A percentile compares a stretch with the other conserved stretches of the same genome.
phyloP scores from a whole-genome alignment of 2,888 invertebrate species.

The Thecocarcelia acutangulata region DNA sequence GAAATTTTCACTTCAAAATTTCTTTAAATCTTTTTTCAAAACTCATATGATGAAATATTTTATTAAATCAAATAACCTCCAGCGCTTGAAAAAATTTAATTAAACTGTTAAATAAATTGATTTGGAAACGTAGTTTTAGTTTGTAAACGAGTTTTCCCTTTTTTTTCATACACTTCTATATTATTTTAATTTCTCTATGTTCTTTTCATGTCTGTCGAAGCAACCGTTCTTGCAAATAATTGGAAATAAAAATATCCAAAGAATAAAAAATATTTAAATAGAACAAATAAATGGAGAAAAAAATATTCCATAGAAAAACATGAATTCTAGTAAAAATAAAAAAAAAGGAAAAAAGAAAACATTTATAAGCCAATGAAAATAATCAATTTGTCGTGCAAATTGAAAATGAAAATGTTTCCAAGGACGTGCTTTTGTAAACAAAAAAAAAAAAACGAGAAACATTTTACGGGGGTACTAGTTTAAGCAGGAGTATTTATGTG shows the following conservation, averaged over 20 bases:
- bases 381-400: slow-evolving; percentile 69
- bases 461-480: background rate
- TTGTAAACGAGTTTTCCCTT: background rate
- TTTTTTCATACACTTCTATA: slow-evolving; percentile 9
- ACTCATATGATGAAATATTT: background rate
- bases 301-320: slow-evolving; percentile 10
- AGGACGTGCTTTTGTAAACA: slow-evolving; percentile 46
- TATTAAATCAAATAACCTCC: background rate
- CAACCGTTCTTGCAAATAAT: slow-evolving; percentile 62
- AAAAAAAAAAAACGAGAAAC: slow-evolving; percentile 3
- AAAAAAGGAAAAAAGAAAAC: slow-evolving; percentile 4
- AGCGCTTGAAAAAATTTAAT: background rate
- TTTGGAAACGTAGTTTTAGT: slow-evolving; percentile 7
- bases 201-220: background rate
- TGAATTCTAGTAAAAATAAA: background rate
- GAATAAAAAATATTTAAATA: slow-evolving; percentile 20
- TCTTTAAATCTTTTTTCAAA: no score
- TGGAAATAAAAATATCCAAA: slow-evolving; percentile 45
- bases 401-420: slow-evolving; percentile 63
- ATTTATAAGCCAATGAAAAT: slow-evolving; percentile 63
- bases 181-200: slow-evolving; percentile 19
- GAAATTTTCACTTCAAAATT: no score
- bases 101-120: slow-evolving; percentile 18
- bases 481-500: background rate
- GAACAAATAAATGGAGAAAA: slow-evolving; percentile 14